These are phyloP conservation scores for Muscicapa striata DNA, from an alignment of 2,797 vertebrate species.

Conservation along the genomic window DNA sequence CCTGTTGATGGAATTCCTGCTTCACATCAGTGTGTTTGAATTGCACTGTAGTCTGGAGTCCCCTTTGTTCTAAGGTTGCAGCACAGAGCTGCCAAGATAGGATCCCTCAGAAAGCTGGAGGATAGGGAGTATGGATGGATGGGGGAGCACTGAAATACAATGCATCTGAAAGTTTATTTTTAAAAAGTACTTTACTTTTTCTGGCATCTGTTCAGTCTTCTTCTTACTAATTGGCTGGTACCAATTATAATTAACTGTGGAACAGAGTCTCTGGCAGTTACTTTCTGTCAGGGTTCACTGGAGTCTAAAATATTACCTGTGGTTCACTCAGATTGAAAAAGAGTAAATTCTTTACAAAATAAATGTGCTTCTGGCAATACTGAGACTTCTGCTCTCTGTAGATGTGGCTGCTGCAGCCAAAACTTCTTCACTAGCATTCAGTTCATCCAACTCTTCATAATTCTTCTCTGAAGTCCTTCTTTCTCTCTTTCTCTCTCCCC, in stretches of 20 bases:
- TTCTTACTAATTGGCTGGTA: neutral
- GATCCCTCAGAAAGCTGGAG: neutral
- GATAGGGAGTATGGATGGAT: neutral
- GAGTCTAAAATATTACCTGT: neutral
- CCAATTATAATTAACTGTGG: neutral
- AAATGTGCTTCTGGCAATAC: neutral
- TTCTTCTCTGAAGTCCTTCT: conserved; percentile 77
- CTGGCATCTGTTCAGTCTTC: neutral
- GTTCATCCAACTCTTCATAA: conserved; percentile 64
- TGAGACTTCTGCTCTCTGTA: neutral
- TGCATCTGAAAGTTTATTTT: neutral
- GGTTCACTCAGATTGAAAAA: neutral
- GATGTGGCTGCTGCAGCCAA: conserved; percentile 27
- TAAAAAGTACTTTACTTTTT: neutral
- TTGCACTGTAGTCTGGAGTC: neutral
- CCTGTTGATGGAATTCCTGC: neutral
- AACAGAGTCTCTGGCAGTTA: conserved; percentile 7
- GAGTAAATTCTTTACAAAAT: neutral
- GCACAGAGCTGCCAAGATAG: neutral
- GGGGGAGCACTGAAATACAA: neutral
- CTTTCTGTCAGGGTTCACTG: neutral
- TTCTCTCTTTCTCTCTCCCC: conserved; percentile 44
- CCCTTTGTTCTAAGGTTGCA: neutral
- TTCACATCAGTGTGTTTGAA: neutral
- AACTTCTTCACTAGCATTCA: conserved; percentile 30